A percentile compares a stretch with the other conserved stretches of the same genome.
Conservation (phyloP, 2,113 vertebrate genomes). For the Podilymbus podiceps region DNA sequence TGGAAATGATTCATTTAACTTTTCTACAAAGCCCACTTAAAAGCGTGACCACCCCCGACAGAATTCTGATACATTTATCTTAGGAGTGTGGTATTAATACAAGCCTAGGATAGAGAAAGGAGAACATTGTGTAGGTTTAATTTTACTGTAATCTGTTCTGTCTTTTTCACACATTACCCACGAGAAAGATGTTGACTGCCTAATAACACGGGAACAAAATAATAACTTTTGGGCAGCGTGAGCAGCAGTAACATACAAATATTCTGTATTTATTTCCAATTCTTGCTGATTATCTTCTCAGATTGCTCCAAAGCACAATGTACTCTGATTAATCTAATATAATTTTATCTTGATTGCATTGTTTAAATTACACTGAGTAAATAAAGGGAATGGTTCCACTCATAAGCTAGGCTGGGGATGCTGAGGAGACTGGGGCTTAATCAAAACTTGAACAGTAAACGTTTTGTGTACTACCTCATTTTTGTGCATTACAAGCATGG, state of each 20-base stretch:
- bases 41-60: neutral
- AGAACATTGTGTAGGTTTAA: neutral
- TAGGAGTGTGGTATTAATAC: slow-evolving; percentile 58
- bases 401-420: slow-evolving; percentile 15
- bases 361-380: neutral
- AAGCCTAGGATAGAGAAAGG: slow-evolving; percentile 56
- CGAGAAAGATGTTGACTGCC: neutral
- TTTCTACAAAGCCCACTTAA: slow-evolving; percentile 14
- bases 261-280: slow-evolving; percentile 11
- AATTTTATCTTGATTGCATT: slow-evolving; percentile 8
- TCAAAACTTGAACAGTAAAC: slow-evolving; percentile 67
- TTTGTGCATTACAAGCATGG: slow-evolving; percentile 60
- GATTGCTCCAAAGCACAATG: slow-evolving; percentile 57
- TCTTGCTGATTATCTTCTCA: slow-evolving; percentile 46
- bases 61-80: slow-evolving; percentile 15
- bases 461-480: slow-evolving; percentile 79
- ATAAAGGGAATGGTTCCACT: slow-evolving; percentile 39
- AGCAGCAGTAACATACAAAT: neutral
- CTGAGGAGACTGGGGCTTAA: slow-evolving; percentile 54
- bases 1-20: slow-evolving; percentile 52
- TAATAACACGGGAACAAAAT: neutral
- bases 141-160: slow-evolving; percentile 14
- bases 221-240: neutral
- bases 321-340: slow-evolving; percentile 16
- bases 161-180: slow-evolving; percentile 20